These are phyloP conservation scores for Suricata suricatta DNA, from an alignment of 2,113 vertebrate species.

Conservation along the genomic window DNA sequence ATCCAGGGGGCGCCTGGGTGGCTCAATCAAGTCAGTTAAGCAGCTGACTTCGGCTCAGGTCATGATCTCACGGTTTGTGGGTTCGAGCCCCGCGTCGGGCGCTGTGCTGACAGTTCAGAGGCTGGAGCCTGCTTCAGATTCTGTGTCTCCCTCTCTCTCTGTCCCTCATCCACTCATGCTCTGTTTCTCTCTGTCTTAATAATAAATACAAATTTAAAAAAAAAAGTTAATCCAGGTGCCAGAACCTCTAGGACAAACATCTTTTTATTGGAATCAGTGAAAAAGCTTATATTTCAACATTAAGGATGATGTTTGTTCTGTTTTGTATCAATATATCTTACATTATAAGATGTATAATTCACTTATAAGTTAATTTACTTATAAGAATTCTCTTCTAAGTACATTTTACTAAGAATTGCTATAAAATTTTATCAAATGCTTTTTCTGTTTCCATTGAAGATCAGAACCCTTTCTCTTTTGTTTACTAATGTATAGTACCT, in stretches of 20 bases:
- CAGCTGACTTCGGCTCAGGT: no score
- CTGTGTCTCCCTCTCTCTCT: no score
- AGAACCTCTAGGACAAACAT: not conserved
- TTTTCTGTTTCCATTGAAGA: constrained; percentile 1
- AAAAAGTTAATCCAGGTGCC: not conserved
- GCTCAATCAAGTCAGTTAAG: no score
- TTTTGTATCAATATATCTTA: not conserved
- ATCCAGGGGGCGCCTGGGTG: not conserved
- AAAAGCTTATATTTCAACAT: not conserved
- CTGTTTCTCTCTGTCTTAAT: no score
- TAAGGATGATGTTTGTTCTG: not conserved
- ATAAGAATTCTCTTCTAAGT: not conserved
- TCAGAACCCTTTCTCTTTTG: not conserved
- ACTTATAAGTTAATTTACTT: not conserved
- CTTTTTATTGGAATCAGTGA: not conserved
- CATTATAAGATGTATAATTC: no score
- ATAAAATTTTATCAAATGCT: not conserved
- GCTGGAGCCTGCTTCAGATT: no score
- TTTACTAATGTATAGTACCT: not conserved
- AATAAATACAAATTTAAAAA: no score
- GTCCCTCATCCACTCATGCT: no score
- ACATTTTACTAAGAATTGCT: constrained; percentile 2
- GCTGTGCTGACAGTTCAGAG: no score
- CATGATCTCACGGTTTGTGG: no score
- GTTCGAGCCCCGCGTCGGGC: no score